phyloP scores from a whole-genome alignment of 2,888 invertebrate genomes.

The Scaeva pyrastri region DNA sequence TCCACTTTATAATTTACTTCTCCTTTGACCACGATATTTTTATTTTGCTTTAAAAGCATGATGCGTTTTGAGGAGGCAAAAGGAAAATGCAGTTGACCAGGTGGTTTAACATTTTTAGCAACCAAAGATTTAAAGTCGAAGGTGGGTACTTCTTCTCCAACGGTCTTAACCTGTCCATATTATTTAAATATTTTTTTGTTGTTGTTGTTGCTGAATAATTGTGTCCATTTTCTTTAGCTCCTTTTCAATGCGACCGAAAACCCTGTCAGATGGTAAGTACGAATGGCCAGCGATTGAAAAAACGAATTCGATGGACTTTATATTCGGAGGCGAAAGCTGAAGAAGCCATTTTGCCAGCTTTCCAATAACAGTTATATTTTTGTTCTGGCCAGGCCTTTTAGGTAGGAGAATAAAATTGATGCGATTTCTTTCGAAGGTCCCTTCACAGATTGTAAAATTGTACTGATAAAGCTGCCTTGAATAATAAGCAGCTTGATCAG shows the following conservation, averaged over 20 bases:
- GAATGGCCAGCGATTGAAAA: conserved; percentile 17
- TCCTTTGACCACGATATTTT: not conserved
- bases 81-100: conserved; percentile 9
- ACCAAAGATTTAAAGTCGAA: not conserved
- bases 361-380: conserved; percentile 1
- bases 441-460: conserved; percentile 10
- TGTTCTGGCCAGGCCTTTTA: not conserved
- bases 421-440: not conserved
- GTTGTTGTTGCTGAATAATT: no score
- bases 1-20: not conserved
- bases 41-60: conserved; percentile 11
- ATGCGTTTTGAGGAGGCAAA: not conserved
- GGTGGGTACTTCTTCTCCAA: not conserved
- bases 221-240: not conserved
- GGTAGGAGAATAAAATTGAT: not conserved
- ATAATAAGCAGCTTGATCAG: not conserved
- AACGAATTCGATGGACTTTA: conserved; percentile 14
- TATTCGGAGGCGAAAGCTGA: not conserved
- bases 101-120: not conserved
- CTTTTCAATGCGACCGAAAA: conserved; percentile 10
- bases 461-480: conserved; percentile 20
- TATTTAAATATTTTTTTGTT: not conserved
- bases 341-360: no score
- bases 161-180: not conserved
- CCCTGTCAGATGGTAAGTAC: conserved; percentile 2